phyloP scores from a whole-genome alignment of 2,797 vertebrate genomes.

The Coranthus polyacanthus region DNA sequence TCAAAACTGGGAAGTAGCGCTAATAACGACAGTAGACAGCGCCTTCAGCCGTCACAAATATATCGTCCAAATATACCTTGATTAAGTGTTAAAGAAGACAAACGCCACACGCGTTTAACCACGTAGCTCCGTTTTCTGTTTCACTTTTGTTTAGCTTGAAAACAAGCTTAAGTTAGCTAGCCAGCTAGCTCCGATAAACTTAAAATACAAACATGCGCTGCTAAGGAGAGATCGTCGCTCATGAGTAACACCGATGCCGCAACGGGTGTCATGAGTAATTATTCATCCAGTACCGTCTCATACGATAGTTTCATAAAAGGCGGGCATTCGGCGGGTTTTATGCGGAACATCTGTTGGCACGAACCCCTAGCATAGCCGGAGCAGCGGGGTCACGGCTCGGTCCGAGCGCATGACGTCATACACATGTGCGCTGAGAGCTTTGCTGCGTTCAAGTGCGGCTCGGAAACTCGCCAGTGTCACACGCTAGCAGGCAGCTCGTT shows the following conservation, averaged over 20 bases:
- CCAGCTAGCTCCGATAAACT: conserved; percentile 68
- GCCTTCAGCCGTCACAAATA: not conserved
- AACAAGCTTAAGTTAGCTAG: conserved; percentile 38
- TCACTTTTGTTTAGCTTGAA: conserved; percentile 58
- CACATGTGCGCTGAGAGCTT: conserved; percentile 6
- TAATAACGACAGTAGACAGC: not conserved
- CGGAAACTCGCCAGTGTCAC: conserved; percentile 4
- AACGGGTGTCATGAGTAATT: not conserved
- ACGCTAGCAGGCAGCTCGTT: too few relatives aligned
- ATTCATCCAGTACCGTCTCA: not conserved
- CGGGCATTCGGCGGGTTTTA: not conserved
- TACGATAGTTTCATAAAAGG: not conserved
- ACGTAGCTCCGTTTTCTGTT: conserved; percentile 34
- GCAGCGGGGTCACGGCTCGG: conserved; percentile 74
- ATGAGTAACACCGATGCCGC: conserved; percentile 3
- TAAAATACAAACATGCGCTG: conserved; percentile 45
- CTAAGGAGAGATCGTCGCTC: conserved; percentile 15
- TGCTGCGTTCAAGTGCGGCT: conserved; percentile 41
- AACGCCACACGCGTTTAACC: conserved; percentile 5
- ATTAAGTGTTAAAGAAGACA: not conserved
- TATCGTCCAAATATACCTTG: conserved; percentile 32
- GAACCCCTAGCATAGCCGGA: conserved; percentile 64
- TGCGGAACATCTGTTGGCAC: conserved; percentile 52
- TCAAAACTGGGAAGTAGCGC: conserved; percentile 16
- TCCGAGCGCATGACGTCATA: conserved; percentile 75